Percentiles rank a stretch among this genome's conserved stretches.
Conservation (phyloP, 2,888 invertebrate species). For the Zelleria hepariella region DNA sequence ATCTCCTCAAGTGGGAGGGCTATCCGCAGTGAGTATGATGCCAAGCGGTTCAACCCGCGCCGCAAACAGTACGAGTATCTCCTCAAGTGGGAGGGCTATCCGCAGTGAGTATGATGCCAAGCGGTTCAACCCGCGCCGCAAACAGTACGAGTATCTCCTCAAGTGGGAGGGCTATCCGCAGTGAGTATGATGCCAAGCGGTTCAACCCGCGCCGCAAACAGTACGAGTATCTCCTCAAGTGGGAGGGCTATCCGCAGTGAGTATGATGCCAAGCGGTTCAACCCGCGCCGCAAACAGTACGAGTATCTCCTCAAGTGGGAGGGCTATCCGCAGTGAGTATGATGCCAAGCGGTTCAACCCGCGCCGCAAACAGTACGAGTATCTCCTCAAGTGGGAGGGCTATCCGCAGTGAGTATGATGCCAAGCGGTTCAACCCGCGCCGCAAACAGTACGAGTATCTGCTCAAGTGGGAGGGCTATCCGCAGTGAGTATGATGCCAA, state of each 20-base stretch:
- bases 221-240: conserved; percentile 86
- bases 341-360: conserved; percentile 90
- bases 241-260: conserved; percentile 80
- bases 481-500: conserved; percentile 89
- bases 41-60: conserved; percentile 85
- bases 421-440: conserved; percentile 85
- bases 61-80: conserved; percentile 85
- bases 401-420: conserved; percentile 88
- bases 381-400: conserved; percentile 81
- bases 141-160: conserved; percentile 85
- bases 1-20: conserved; percentile 81
- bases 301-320: conserved; percentile 84
- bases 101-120: conserved; percentile 89
- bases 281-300: conserved; percentile 81
- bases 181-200: conserved; percentile 90
- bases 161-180: conserved; percentile 80
- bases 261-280: conserved; percentile 90
- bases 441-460: conserved; percentile 85
- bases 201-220: conserved; percentile 84
- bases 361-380: conserved; percentile 82
- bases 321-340: conserved; percentile 85
- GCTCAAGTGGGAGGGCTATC: conserved; percentile 81
- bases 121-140: conserved; percentile 82
- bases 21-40: conserved; percentile 88
- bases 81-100: conserved; percentile 81